Evolutionary conservation across 2,113 vertebrate genomes (phyloP).

Genomic region (Oryzias curvinotus): DNA sequence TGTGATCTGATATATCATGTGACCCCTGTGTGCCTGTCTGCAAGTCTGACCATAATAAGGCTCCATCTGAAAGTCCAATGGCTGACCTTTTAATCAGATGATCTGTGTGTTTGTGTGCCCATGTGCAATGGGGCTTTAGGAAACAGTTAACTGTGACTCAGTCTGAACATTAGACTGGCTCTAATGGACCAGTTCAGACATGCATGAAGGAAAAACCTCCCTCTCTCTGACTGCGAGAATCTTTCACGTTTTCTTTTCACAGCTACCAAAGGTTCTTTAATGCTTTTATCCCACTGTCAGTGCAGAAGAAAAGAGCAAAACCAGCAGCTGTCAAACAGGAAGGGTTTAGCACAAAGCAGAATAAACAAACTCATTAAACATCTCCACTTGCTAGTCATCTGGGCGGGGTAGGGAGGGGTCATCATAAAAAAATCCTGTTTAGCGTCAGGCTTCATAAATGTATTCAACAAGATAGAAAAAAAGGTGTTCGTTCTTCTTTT

Average conservation of each 20-base stretch:
- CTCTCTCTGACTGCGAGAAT: not conserved
- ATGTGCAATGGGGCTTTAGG: conserved; percentile 28
- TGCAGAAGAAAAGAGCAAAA: not conserved
- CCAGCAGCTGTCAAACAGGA: not conserved
- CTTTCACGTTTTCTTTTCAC: not conserved
- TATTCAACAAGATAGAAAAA: too few species aligned
- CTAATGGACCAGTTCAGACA: conserved; percentile 50
- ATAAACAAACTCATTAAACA: not conserved
- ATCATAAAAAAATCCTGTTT: not conserved
- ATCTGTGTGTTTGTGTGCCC: conserved; percentile 23
- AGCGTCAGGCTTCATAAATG: too few species aligned
- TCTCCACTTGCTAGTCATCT: not conserved
- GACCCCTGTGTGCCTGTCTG: conserved; percentile 2
- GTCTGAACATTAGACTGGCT: conserved; percentile 31
- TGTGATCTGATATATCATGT: conserved; percentile 4
- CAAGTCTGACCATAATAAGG: conserved; percentile 35
- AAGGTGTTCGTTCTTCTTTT: too few species aligned
- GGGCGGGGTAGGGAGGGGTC: not conserved
- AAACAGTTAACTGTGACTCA: conserved; percentile 45
- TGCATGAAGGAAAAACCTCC: conserved; percentile 24
- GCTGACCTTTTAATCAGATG: conserved; percentile 41
- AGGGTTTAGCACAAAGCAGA: not conserved
- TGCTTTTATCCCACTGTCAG: not conserved
- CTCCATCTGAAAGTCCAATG: conserved; percentile 31
- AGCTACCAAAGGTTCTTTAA: not conserved